Base-by-base conservation (phyloP, 2,113 vertebrate species). In the Salvelinus namaycush region DNA sequence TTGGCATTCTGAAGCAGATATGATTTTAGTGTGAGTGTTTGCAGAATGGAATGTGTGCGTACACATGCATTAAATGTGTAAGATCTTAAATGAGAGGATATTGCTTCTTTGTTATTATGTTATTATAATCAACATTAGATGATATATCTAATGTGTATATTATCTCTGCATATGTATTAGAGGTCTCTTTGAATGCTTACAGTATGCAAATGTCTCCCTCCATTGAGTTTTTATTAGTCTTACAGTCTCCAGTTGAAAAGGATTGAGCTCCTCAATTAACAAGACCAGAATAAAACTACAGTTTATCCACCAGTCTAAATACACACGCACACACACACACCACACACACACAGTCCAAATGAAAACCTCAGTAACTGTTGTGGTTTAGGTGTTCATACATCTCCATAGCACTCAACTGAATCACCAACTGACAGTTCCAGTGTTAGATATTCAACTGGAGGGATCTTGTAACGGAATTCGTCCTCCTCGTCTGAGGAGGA, bases 171-270 rank as follows among this genome's bases (percentile, higher is more conserved):
- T 24, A 14, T 70, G 69, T 70, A 83, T 83, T 65, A 76, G 76
- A 80, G 74, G 78, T 77, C 68, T 72, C 78, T 85, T 83, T 84
- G 75, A 86, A 73, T 29, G 9, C 69, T 26, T 66, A 74, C 74
- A 16, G 31, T 84, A 85, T 84, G 80, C 73, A 87, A 83, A 88
- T 84, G 70, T 34, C 57, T 82, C 79, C 81, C 78, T 86, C 80
- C 87, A 85, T 76, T 57, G 84, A 84, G 85, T 79, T 86, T 79
- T 84, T 83, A 88, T 88, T 84, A 86, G 83, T 82, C 81, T 62
- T 66, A 77, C 14, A 49, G 72, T 26, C 59, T 74, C 31, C 26
- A 34, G 14, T 74, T 24, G 5, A 54, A 81, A 83, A 70, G 64
- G 62, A 16, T 51, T 44, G 82, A 79, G 74, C 79, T 73, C 68